Base-by-base conservation (phyloP, 2,113 vertebrate species). In the Corvus moneduloides region DNA sequence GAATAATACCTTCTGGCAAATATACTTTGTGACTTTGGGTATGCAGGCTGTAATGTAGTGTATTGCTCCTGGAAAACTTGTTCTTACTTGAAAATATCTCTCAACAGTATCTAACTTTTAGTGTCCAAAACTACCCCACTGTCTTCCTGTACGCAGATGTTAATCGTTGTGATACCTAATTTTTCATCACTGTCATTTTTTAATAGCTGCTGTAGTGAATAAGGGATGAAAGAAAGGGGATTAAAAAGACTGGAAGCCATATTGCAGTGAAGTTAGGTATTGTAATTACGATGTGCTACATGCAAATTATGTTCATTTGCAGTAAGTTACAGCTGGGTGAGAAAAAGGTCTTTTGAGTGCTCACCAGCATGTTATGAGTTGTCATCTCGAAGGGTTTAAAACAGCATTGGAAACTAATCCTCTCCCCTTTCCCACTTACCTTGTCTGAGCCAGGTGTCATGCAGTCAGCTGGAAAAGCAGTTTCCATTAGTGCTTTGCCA, bases 401-500 rank as follows among this genome's bases (percentile, higher is more conserved):
- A 77, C 54, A 79, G 49, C 67, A 81, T n/a, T 93, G 67, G 80
- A 83, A 95, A 44, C 7, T 3, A 84, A 72, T 93, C 20, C 17
- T 93, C 10, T 91, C 32, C 39, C 49, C 49, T 59, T 84, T 92
- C 61, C 63, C 49, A 48, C 59, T 90, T 88, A 89, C 55, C 72
- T 93, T 10, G 0, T 49, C 69, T 84, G 94, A 92, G 93, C 81
- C 95, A 95, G 90, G 80, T 96, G 81, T 92, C 90, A 66, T 27
- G 39, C 52, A 94, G 86, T 83, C 96, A 96, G 84, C 88, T 96
- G 88, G 90, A 94, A 83, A 46, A 95, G 32, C 68, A 41, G 79
- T 88, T 96, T 77, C 74, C 73, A 74, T 80, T 66, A 84, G 41
- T 59, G 32, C 49, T 91, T 81, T 91, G 91, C 84, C 84, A 96